Percentiles rank a stretch among this genome's conserved stretches.
Conservation (phyloP, 2,888 invertebrate species). For the Anaspis maculata region DNA sequence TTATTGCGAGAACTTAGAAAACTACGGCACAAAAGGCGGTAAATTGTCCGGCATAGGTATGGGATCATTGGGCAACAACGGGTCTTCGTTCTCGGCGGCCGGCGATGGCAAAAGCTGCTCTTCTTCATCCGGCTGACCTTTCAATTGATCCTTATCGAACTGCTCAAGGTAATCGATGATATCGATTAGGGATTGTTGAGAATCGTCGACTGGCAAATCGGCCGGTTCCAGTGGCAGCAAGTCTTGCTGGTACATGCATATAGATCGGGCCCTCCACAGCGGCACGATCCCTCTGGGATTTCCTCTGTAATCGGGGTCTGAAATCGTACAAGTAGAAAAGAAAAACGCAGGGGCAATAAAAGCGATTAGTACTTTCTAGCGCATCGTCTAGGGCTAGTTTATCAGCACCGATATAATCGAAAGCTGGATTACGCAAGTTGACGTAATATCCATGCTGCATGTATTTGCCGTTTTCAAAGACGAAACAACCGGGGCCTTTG, state of each 20-base stretch:
- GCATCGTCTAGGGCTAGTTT: constrained; percentile 44
- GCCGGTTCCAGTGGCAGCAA: constrained; percentile 62
- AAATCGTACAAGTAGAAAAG: too few relatives aligned
- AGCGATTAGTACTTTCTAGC: constrained; percentile 10
- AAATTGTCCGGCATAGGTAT: too few relatives aligned
- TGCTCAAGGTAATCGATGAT: constrained; percentile 43
- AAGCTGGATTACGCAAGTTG: constrained; percentile 51
- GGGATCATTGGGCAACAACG: too few relatives aligned
- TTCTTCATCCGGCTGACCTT: constrained; percentile 38
- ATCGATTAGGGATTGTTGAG: constrained; percentile 47
- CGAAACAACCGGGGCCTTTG: constrained; percentile 65
- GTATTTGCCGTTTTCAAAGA: constrained; percentile 64
- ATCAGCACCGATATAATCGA: constrained; percentile 44
- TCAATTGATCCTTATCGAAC: constrained; percentile 43
- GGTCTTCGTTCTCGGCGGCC: constrained; percentile 6
- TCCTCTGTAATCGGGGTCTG: constrained; percentile 25
- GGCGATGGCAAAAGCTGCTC: constrained; percentile 8
- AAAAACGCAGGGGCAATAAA: too few relatives aligned
- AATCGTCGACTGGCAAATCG: constrained; percentile 57
- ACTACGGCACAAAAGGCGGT: too few relatives aligned
- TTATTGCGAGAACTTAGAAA: too few relatives aligned
- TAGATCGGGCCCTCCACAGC: constrained; percentile 61
- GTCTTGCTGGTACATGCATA: constrained; percentile 59
- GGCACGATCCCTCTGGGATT: constrained; percentile 40
- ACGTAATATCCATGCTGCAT: constrained; percentile 68